Evolutionary conservation across 2,888 invertebrate genomes (phyloP).

Genomic region (Cheilosia urbana): DNA sequence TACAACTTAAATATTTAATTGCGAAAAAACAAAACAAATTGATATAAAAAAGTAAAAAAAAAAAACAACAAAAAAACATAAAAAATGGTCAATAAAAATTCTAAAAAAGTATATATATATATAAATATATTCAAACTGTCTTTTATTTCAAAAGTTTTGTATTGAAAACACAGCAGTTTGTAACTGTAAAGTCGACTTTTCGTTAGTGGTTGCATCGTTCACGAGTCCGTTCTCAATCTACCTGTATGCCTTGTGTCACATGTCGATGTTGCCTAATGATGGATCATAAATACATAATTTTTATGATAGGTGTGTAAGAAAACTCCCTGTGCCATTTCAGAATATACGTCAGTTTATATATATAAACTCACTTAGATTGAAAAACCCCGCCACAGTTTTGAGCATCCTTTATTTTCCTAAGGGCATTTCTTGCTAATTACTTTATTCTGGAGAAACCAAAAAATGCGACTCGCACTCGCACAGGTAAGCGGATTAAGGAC

Average conservation of each 20-base stretch:
- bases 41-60: conserved; percentile 47
- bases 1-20: conserved; percentile 73
- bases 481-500: background rate
- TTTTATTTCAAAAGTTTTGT: background rate
- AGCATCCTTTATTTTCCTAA: background rate
- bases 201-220: too few species aligned
- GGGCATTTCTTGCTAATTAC: background rate
- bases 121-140: conserved; percentile 35
- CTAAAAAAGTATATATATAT: conserved; percentile 55
- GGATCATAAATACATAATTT: too few species aligned
- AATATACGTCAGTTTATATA: too few species aligned
- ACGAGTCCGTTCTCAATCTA: too few species aligned
- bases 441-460: background rate
- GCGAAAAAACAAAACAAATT: conserved; percentile 53
- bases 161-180: too few species aligned
- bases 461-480: background rate
- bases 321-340: too few species aligned
- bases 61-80: conserved; percentile 27
- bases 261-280: too few species aligned
- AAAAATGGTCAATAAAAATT: conserved; percentile 73
- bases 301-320: too few species aligned
- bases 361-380: too few species aligned
- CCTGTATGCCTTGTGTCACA: too few species aligned
- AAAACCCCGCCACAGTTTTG: too few species aligned
- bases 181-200: too few species aligned